Percentiles rank a stretch among this genome's conserved stretches.
Conservation (phyloP, 2,113 vertebrate genomes). For the Carlito syrichta region DNA sequence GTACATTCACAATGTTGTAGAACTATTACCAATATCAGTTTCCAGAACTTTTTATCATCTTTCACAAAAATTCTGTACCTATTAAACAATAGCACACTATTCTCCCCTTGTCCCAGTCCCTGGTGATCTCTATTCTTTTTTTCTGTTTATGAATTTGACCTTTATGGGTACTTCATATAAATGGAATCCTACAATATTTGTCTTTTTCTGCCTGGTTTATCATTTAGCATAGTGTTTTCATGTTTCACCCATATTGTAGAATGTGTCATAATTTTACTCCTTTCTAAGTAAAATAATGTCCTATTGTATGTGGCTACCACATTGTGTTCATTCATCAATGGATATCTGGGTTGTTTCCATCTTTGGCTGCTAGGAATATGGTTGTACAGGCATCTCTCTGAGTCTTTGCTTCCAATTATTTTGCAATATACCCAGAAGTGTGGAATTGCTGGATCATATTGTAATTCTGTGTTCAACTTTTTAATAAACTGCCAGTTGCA, state of each 20-base stretch:
- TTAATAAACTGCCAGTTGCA: background rate
- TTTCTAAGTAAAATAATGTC: background rate
- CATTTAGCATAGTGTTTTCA: background rate
- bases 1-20: background rate
- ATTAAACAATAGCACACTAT: background rate
- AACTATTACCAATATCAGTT: background rate
- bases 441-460: background rate
- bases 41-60: too few species aligned
- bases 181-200: background rate
- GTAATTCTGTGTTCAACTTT: background rate
- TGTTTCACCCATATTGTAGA: background rate
- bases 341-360: background rate
- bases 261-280: background rate
- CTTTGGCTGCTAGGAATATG: background rate
- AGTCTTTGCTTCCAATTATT: background rate
- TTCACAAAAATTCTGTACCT: background rate
- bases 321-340: background rate
- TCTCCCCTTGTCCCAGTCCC: background rate
- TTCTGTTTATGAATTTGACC: background rate
- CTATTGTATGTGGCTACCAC: background rate
- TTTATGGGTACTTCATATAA: background rate
- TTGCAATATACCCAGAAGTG: background rate
- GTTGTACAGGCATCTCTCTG: background rate
- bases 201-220: background rate
- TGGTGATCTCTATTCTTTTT: background rate